Percentiles rank a stretch among this genome's conserved stretches.
phyloP scores from a whole-genome alignment of 2,888 invertebrate genomes.

The Agrilus cyanescens region DNA sequence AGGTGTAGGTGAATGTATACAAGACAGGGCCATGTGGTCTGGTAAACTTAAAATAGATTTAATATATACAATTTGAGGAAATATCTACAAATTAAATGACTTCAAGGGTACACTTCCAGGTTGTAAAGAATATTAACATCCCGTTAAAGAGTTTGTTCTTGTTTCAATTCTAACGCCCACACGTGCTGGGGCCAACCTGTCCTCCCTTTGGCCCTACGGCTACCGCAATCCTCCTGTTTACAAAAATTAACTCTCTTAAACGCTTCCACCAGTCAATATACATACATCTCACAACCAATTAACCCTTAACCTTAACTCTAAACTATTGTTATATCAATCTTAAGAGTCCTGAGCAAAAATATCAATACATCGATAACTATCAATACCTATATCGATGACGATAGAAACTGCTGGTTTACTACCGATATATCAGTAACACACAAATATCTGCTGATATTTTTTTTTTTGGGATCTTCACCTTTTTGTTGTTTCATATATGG shows the following conservation, averaged over 20 bases:
- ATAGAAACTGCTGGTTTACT: too few species aligned
- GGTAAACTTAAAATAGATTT: constrained; percentile 32
- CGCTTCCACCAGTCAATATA: constrained; percentile 12
- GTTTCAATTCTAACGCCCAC: constrained; percentile 80
- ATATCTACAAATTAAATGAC: constrained; percentile 30
- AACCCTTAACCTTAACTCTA: background rate
- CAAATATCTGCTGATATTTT: too few species aligned
- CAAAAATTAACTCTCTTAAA: constrained; percentile 16
- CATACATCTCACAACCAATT: constrained; percentile 11
- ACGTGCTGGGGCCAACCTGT: constrained; percentile 97
- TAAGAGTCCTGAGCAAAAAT: too few species aligned
- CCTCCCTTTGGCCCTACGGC: constrained; percentile 44
- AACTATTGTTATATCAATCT: background rate
- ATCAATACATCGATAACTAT: too few species aligned
- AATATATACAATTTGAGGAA: constrained; percentile 34
- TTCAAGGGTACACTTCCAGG: constrained; percentile 27
- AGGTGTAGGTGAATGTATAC: constrained; percentile 35
- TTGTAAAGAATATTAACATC: constrained; percentile 24
- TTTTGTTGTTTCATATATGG: too few species aligned
- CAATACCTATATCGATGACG: too few species aligned
- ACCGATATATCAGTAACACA: too few species aligned
- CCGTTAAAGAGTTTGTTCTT: constrained; percentile 42
- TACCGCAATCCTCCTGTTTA: constrained; percentile 31
- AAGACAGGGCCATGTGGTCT: constrained; percentile 33
- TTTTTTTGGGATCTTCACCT: too few species aligned